Evolutionary conservation across 30 jellyfish, hydroid and myxozoan species (phyloP).

Genomic region (Aurelia sp.): DNA sequence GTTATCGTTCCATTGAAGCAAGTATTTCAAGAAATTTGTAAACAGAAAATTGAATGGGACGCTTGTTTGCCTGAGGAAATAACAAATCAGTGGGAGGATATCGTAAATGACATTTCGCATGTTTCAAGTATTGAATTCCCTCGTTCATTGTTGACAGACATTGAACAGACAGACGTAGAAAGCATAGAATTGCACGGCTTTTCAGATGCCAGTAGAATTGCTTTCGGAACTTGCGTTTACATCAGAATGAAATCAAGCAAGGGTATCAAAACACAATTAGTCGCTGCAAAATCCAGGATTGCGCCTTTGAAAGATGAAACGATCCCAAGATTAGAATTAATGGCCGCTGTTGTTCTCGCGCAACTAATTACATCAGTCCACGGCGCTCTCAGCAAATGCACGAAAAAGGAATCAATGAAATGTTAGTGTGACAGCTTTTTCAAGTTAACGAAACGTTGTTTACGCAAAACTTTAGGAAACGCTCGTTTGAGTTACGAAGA

Average conservation of each 20-base stretch:
- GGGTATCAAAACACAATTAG: background rate
- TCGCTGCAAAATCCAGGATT: constrained; percentile 18
- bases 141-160: no score
- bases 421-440: background rate
- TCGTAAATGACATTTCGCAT: no score
- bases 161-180: no score
- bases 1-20: background rate
- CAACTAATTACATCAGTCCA: background rate
- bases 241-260: background rate
- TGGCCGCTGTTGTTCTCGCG: background rate
- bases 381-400: background rate
- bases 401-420: background rate
- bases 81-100: background rate
- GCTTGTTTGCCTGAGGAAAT: constrained; percentile 10
- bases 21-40: constrained; percentile 24
- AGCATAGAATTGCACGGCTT: constrained; percentile 1
- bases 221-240: background rate
- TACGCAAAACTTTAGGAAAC: background rate
- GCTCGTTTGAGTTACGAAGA: constrained; percentile 4
- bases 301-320: constrained; percentile 23
- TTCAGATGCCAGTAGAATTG: background rate
- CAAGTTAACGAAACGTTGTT: constrained; percentile 4
- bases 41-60: constrained; percentile 24
- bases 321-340: background rate
- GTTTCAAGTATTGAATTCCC: no score